phyloP scores from a whole-genome alignment of 2,113 vertebrate species.

The Protomyctophum bolini region DNA sequence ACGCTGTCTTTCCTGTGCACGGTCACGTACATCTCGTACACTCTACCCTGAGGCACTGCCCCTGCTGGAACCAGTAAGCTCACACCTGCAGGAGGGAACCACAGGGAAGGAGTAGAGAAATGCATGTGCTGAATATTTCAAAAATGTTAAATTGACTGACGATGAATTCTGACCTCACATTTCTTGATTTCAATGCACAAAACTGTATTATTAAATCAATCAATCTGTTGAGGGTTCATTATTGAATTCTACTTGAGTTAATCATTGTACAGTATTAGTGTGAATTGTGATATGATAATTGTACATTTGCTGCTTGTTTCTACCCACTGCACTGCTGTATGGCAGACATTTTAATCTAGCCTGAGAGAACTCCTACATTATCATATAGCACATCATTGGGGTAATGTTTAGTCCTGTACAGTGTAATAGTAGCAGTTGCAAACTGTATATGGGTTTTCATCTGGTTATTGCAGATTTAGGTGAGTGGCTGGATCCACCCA shows the following conservation, averaged over 20 bases:
- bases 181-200: slow-evolving; percentile 32
- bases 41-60: slow-evolving; percentile 92
- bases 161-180: slow-evolving; percentile 24
- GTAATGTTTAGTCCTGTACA: not conserved
- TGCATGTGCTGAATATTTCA: too few species aligned
- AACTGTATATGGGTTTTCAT: not conserved
- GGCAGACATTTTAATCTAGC: slow-evolving; percentile 1
- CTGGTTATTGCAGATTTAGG: too few species aligned
- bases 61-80: slow-evolving; percentile 97
- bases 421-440: not conserved
- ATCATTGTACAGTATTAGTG: slow-evolving; percentile 9
- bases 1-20: slow-evolving; percentile 97
- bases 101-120: not conserved
- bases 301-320: slow-evolving; percentile 23
- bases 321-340: too few species aligned
- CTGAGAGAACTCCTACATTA: slow-evolving; percentile 1
- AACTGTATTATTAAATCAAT: slow-evolving; percentile 47
- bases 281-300: slow-evolving; percentile 31
- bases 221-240: slow-evolving; percentile 37
- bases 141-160: too few species aligned
- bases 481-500: too few species aligned
- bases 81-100: slow-evolving; percentile 81
- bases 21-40: slow-evolving; percentile 98
- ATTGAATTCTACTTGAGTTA: slow-evolving; percentile 29
- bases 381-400: too few species aligned